Percentiles rank a stretch among this genome's conserved stretches.
Conservation (phyloP, 2,797 vertebrate species). For the Ceryle rudis region DNA sequence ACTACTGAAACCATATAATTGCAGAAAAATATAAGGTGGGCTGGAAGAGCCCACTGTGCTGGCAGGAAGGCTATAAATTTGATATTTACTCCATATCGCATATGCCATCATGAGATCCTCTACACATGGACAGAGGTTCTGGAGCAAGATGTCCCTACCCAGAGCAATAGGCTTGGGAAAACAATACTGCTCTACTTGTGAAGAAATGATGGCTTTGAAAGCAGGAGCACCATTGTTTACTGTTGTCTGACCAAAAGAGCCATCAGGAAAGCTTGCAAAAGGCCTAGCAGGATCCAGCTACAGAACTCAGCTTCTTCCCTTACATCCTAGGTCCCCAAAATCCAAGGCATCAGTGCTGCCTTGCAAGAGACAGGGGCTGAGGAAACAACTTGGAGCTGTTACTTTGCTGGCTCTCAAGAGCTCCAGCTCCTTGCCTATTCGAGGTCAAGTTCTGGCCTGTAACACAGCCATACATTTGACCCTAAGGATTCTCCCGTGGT, state of each 20-base stretch:
- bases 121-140: background rate
- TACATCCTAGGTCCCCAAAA: background rate
- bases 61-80: background rate
- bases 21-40: background rate
- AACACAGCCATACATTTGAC: background rate
- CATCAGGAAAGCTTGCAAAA: background rate
- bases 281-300: accelerated
- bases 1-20: background rate
- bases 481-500: background rate
- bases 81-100: background rate
- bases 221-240: background rate
- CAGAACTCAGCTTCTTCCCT: background rate
- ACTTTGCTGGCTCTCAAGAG: background rate
- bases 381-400: background rate
- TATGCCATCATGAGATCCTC: background rate
- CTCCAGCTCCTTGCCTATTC: background rate
- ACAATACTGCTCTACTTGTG: background rate
- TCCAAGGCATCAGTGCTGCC: background rate
- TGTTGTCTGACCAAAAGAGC: background rate
- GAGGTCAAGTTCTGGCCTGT: background rate
- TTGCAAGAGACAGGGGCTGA: background rate
- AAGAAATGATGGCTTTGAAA: background rate
- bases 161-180: background rate
- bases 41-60: background rate
- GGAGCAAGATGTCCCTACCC: background rate